Percentiles rank a stretch among this genome's conserved stretches.
These are phyloP conservation scores for Papilio demoleus DNA, from an alignment of 2,888 invertebrate species.

Conservation along the genomic window DNA sequence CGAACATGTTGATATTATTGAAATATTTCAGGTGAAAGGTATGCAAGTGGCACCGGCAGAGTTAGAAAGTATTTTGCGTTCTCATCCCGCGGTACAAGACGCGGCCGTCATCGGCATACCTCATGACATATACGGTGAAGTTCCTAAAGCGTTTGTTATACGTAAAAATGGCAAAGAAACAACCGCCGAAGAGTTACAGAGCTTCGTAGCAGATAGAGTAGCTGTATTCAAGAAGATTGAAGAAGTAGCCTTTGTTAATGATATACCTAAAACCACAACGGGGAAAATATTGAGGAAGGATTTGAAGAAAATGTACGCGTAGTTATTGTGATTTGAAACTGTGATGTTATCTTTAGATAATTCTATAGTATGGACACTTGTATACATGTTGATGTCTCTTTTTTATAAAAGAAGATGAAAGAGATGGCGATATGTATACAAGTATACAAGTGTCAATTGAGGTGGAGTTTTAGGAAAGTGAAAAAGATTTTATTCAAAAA, in stretches of 20 bases:
- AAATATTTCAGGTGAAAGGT: conserved; percentile 82
- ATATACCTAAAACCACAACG: conserved; percentile 89
- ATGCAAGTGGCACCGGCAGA: conserved; percentile 95
- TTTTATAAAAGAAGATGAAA: background rate
- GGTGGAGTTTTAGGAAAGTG: too few species aligned
- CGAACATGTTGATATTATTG: background rate
- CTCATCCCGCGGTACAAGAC: conserved; percentile 90
- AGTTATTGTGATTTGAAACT: background rate
- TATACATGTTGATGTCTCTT: background rate
- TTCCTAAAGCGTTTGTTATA: conserved; percentile 90
- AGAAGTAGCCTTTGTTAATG: conserved; percentile 85
- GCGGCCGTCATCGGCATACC: conserved; percentile 94
- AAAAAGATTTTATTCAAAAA: too few species aligned
- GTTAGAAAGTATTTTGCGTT: conserved; percentile 89
- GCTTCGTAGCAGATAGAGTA: conserved; percentile 87
- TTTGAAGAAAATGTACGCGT: conserved; percentile 75
- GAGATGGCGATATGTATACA: background rate
- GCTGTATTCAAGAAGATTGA: conserved; percentile 90
- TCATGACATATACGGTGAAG: conserved; percentile 88
- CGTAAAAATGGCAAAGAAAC: conserved; percentile 75
- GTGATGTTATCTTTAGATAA: background rate
- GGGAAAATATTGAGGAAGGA: conserved; percentile 91
- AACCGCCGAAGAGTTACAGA: conserved; percentile 73
- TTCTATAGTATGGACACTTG: background rate
- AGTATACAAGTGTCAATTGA: background rate